Percentiles rank a stretch among this genome's conserved stretches.
Evolutionary conservation across 2,888 invertebrate species (phyloP).

Genomic region (Dinocampus coccinellae): DNA sequence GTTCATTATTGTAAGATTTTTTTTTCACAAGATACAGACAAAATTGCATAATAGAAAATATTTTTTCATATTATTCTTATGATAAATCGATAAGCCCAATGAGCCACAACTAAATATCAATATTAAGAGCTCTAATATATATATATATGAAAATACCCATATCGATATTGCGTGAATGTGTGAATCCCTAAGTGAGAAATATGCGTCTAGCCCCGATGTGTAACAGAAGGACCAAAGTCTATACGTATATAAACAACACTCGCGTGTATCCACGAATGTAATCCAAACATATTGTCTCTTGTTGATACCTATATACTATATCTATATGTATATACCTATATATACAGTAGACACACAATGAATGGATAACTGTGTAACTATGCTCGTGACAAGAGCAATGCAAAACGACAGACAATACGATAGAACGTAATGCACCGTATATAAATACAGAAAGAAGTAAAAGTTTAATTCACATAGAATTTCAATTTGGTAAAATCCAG

Average conservation of each 20-base stretch:
- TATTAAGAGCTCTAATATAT: conserved; percentile 31
- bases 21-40: too few relatives aligned
- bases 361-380: too few relatives aligned
- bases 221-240: conserved; percentile 41
- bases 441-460: conserved; percentile 12
- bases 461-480: conserved; percentile 17
- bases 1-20: too few relatives aligned
- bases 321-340: background rate
- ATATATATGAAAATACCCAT: background rate
- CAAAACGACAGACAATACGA: conserved; percentile 12
- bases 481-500: conserved; percentile 35
- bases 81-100: too few relatives aligned
- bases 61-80: too few relatives aligned
- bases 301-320: conserved; percentile 27
- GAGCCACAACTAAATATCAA: too few relatives aligned
- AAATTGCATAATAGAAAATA: too few relatives aligned
- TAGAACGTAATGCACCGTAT: conserved; percentile 14
- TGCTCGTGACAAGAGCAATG: conserved; percentile 10
- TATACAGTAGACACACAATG: background rate
- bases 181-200: conserved; percentile 50
- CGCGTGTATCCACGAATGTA: conserved; percentile 37
- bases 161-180: conserved; percentile 34
- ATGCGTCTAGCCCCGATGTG: conserved; percentile 48
- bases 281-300: conserved; percentile 50
- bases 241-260: conserved; percentile 33